Base-by-base conservation (phyloP, 1,140 invertebrate species). In the Spodoptera litura region DNA sequence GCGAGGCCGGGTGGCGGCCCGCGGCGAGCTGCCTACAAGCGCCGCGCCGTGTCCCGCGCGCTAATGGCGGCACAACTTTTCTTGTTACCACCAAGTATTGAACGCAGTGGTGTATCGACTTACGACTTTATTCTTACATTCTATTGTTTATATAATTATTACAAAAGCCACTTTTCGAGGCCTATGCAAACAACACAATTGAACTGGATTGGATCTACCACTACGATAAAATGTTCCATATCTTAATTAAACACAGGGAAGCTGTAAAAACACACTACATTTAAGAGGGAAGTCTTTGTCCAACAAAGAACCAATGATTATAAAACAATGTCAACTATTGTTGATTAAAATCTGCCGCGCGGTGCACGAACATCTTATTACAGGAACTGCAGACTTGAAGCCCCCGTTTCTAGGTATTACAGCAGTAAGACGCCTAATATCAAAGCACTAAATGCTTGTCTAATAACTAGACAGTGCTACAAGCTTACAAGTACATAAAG, bases 21-120 rank as follows among this genome's bases (percentile, higher is more conserved):
- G 64, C 64, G 64, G 66, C 66, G 66, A 31, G 15, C 49, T 12
- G 66, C 12, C 66, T 4, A 70, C 66, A 70, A 11, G 66, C 10
- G 20, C 0, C 64, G 66, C 38, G 15, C 15, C 64, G 38, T 68
- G 64, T 68, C 49, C 44, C 9, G 20, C 15, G 20, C n/a, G n/a
- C 12, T 55, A 55, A 4, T 70, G 64, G 12, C 20, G 20, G 38
- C 35, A 44, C 61, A 44, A 64, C 13, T 9, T 64, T 64, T 64
- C 61, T 64, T 44, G 61, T 64, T 64, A 4, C 58, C 38, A 49
- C 38, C 5, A 44, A 44, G 35, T 12, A 6, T 49, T 44, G n/a
- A 44, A 64, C 61, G 4, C 10, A 35, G 12, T 38, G 31, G 44
- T 53, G 20, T 51, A 52, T 31, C 25, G 49, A 53, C 10, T 62